phyloP scores from a whole-genome alignment of 2,113 vertebrate genomes.

The Balaeniceps rex region DNA sequence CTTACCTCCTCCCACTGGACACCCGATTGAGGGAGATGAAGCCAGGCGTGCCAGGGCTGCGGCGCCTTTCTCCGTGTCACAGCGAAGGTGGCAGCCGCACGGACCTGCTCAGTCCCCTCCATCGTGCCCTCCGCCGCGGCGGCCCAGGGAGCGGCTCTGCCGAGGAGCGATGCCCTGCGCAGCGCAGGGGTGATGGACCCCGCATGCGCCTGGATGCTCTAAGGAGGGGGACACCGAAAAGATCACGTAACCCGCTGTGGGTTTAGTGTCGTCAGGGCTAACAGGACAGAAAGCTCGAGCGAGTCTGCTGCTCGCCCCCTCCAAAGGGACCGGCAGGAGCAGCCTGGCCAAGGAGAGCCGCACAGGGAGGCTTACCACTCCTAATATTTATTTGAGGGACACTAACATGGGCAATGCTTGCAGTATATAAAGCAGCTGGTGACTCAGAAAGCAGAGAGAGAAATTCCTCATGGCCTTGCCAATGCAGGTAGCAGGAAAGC shows the following conservation, averaged over 20 bases:
- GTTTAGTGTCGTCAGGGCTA: not conserved
- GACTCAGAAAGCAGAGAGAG: not conserved
- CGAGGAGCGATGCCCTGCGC: not conserved
- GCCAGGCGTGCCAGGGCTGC: not conserved
- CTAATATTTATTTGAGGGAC: not conserved
- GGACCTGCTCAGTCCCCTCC: not conserved
- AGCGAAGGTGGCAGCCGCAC: rapidly evolving
- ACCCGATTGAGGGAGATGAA: rapidly evolving
- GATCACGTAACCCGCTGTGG: rapidly evolving
- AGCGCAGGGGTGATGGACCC: not conserved
- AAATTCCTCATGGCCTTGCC: not conserved
- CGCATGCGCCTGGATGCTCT: rapidly evolving
- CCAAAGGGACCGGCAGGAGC: rapidly evolving
- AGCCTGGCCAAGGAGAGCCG: not conserved
- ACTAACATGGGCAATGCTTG: not conserved
- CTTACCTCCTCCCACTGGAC: not conserved
- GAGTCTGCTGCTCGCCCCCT: rapidly evolving
- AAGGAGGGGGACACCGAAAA: not conserved
- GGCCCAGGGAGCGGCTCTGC: not conserved
- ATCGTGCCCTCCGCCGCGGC: not conserved
- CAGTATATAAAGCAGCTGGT: not conserved
- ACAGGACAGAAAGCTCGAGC: not conserved
- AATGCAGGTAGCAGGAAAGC: not conserved
- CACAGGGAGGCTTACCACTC: not conserved
- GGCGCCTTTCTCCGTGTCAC: rapidly evolving